phyloP scores from a whole-genome alignment of 1,140 invertebrate species.

The Bathynomus jamesi region DNA sequence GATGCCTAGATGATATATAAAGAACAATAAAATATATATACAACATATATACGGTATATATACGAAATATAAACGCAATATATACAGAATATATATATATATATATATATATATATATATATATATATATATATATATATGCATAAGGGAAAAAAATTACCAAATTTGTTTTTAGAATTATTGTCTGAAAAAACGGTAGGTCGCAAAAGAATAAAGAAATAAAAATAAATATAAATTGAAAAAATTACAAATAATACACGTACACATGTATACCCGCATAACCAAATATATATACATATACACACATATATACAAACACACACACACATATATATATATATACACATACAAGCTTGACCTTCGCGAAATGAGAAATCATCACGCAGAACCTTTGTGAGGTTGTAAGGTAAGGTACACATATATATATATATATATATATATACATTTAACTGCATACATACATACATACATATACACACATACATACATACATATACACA shows the following conservation, averaged over 20 bases:
- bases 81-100: too few species aligned
- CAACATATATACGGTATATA: too few species aligned
- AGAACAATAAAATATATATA: too few species aligned
- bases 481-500: constrained; percentile 4
- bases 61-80: too few species aligned
- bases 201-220: too few species aligned
- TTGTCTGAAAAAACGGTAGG: too few species aligned
- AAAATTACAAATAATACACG: neutral
- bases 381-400: too few species aligned
- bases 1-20: too few species aligned
- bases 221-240: neutral
- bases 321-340: neutral
- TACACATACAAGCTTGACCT: neutral
- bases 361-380: too few species aligned
- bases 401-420: too few species aligned
- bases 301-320: neutral
- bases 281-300: constrained; percentile 2
- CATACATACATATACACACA: neutral
- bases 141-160: too few species aligned
- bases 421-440: neutral
- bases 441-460: neutral
- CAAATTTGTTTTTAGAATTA: too few species aligned
- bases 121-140: constrained; percentile 1
- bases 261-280: neutral
- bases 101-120: neutral